Evolutionary conservation across 2,888 invertebrate genomes (phyloP).

Genomic region (Latheticus oryzae): DNA sequence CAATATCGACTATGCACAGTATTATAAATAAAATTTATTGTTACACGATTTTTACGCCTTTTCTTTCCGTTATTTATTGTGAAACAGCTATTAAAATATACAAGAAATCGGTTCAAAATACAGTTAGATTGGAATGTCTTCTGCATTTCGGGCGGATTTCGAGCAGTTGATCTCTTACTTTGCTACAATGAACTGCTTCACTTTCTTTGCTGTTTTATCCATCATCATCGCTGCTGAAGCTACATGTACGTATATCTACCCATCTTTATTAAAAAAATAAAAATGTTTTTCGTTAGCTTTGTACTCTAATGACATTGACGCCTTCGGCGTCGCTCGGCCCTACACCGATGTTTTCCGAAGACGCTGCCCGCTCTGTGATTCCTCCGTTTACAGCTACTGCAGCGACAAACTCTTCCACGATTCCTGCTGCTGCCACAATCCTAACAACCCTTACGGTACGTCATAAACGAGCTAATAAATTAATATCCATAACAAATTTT

Average conservation of each 20-base stretch:
- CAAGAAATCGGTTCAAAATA: conserved; percentile 44
- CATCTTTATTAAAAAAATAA: too few species aligned
- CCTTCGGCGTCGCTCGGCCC: conserved; percentile 25
- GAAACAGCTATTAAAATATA: conserved; percentile 39
- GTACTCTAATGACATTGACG: conserved; percentile 43
- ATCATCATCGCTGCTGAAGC: too few species aligned
- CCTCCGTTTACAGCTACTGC: conserved; percentile 82
- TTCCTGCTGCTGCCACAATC: conserved; percentile 78
- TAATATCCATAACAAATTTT: too few species aligned
- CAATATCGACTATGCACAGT: conserved; percentile 34
- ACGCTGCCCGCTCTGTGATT: conserved; percentile 80
- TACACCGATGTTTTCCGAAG: conserved; percentile 42
- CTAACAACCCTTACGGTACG: conserved; percentile 65
- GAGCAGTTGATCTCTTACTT: conserved; percentile 10
- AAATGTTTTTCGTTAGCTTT: too few species aligned
- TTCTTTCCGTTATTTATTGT: conserved; percentile 31
- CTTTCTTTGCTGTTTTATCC: too few species aligned
- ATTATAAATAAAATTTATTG: conserved; percentile 36
- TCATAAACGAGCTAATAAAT: too few species aligned
- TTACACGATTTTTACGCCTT: conserved; percentile 11
- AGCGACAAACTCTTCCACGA: conserved; percentile 80
- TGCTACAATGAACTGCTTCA: conserved; percentile 3
- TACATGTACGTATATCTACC: too few species aligned
- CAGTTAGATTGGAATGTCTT: conserved; percentile 46
- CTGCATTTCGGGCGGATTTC: conserved; percentile 21